Base-by-base conservation (phyloP, 2,888 invertebrate species). In the Drosophila kanekoi region DNA sequence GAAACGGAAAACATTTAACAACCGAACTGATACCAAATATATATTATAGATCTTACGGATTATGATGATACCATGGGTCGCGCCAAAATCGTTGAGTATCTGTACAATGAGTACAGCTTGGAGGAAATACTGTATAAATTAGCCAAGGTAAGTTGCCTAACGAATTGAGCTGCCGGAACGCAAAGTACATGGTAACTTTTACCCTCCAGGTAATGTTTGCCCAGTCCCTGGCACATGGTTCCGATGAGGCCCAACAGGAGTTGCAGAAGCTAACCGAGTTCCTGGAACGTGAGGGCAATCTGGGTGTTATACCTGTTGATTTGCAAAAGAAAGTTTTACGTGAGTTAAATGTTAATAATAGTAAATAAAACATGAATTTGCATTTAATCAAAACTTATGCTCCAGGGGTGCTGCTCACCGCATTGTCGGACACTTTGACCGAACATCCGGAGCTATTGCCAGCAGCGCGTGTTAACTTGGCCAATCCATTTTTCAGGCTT, bases 61-160 rank as follows among this genome's bases (percentile, higher is more conserved):
- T 95, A 95, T 87, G 95, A 95, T 80, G 95, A 96, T 81, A 93
- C 95, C 82, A 93, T 95, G 90, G 96, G 96, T 68, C 93, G 95
- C 70, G 92, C 96, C 71, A 94, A 95, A 81, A 94, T 95, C 0
- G 95, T 95, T 0, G 96, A 96, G 84, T 94, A 95, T 56, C 93
- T 96, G 8, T 96, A 96, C 93, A 95, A 95, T 1, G 96, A 96
- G 90, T 96, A 96, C 89, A 89, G 89, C 63, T 93, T 96, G 59
- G 96, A 96, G 91, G 96, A 96, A 91, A 95, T 96, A 18, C 96
- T 96, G 73, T 96, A 96, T 90, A 96, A 96, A 83, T 93, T 96
- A 52, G 96, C 96, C 20, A 96, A 96, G 93, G 95, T 94, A 88
- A 65, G 62, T 33, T 0, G 16, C 1, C 0, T 1, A 11, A 3